phyloP scores from a whole-genome alignment of 2,888 invertebrate genomes.

The Drosophila merina region DNA sequence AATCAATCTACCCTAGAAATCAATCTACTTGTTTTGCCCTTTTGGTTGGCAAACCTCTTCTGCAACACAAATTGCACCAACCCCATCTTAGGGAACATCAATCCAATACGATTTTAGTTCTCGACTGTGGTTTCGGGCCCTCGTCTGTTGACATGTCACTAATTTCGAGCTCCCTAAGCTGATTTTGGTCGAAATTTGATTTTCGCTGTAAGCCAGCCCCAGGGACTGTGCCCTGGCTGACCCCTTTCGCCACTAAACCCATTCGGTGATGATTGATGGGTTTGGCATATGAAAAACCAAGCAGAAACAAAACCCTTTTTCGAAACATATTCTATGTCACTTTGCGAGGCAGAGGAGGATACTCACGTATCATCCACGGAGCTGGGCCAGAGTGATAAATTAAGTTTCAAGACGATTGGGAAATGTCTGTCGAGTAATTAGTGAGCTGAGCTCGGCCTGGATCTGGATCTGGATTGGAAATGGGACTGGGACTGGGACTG shows the following conservation, averaged over 20 bases:
- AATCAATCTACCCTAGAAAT: too few species aligned
- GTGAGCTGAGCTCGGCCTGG: slow-evolving; percentile 39
- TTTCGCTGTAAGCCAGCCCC: slow-evolving; percentile 30
- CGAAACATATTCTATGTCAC: slow-evolving; percentile 69
- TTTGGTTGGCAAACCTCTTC: not conserved
- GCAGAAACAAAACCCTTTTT: slow-evolving; percentile 55
- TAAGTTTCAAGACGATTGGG: slow-evolving; percentile 63
- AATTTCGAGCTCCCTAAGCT: slow-evolving; percentile 65
- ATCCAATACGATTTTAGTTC: slow-evolving; percentile 14
- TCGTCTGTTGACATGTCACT: slow-evolving; percentile 74
- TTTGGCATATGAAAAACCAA: slow-evolving; percentile 47
- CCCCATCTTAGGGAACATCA: not conserved
- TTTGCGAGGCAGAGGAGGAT: slow-evolving; percentile 51
- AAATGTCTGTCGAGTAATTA: slow-evolving; percentile 68
- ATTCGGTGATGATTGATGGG: slow-evolving; percentile 65
- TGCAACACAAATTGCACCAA: not conserved
- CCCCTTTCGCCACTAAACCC: slow-evolving; percentile 25
- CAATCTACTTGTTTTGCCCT: too few species aligned
- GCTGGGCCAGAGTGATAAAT: slow-evolving; percentile 61
- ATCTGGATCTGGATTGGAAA: slow-evolving; percentile 3
- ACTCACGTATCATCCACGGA: slow-evolving; percentile 61
- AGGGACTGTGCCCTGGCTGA: not conserved
- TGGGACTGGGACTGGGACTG: slow-evolving; percentile 5
- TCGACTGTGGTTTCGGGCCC: slow-evolving; percentile 34
- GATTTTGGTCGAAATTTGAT: slow-evolving; percentile 53